Evolutionary conservation across 2,888 invertebrate species (phyloP).

Genomic region (Meta bourneti): DNA sequence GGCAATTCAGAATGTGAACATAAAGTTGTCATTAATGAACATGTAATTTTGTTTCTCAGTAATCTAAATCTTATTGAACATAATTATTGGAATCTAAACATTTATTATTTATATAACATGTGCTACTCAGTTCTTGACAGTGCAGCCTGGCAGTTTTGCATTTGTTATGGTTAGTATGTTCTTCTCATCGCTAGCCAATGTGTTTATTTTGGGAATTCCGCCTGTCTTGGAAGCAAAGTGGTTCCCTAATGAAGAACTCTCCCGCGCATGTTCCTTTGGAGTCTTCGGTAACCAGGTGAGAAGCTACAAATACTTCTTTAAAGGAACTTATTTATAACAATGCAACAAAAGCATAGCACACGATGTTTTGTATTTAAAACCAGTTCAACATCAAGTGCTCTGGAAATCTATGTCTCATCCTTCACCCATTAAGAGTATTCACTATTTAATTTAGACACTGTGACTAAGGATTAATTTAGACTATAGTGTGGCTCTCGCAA

Average conservation of each 20-base stretch:
- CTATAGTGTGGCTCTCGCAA: too few species aligned
- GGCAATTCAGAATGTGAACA: too few species aligned
- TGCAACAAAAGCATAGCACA: too few species aligned
- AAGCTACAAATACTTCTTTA: not conserved
- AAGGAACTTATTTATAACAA: not conserved
- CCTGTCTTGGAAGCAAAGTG: constrained; percentile 81
- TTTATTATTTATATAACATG: constrained; percentile 81
- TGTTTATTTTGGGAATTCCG: constrained; percentile 82
- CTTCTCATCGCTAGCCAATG: constrained; percentile 81
- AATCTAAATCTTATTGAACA: too few species aligned
- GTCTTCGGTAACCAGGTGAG: constrained; percentile 82
- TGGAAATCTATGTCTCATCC: not conserved
- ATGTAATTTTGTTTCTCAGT: too few species aligned
- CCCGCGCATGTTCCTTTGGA: constrained; percentile 82
- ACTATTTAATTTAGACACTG: too few species aligned
- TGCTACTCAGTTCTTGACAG: constrained; percentile 89
- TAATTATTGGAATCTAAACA: too few species aligned
- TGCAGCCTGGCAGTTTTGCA: constrained; percentile 80
- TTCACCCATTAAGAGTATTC: too few species aligned
- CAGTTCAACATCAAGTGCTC: not conserved
- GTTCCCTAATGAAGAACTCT: constrained; percentile 82
- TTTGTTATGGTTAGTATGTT: constrained; percentile 81
- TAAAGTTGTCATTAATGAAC: too few species aligned
- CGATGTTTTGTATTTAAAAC: not conserved
- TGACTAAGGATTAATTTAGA: too few species aligned